Percentiles rank a stretch among this genome's conserved stretches.
phyloP scores from a whole-genome alignment of 2,797 vertebrate genomes.

The Pteronotus mesoamericanus region DNA sequence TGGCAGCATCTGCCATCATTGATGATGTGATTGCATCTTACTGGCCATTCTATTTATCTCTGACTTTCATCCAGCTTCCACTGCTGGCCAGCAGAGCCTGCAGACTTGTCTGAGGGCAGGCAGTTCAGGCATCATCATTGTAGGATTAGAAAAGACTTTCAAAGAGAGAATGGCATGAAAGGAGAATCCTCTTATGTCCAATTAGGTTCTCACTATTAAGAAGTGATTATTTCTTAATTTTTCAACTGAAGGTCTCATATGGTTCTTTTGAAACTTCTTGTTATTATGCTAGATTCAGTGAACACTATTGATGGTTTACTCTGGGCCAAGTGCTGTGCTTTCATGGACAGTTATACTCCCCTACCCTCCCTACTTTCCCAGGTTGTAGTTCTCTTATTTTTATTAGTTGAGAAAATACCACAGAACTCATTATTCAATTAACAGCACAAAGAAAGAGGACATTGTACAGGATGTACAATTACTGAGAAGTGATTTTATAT shows the following conservation, averaged over 20 bases:
- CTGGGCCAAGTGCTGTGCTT: not conserved
- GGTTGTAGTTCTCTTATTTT: not conserved
- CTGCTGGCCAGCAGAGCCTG: not conserved
- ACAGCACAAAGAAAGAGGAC: not conserved
- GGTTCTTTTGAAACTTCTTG: not conserved
- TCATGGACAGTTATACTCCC: not conserved
- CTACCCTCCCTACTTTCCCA: not conserved
- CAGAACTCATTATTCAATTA: slow-evolving; percentile 32
- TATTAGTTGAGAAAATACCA: slow-evolving; percentile 33
- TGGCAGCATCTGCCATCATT: not conserved
- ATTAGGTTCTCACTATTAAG: not conserved
- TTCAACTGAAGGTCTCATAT: slow-evolving; percentile 16
- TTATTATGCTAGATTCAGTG: not conserved
- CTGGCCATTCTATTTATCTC: not conserved
- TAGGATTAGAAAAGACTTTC: not conserved
- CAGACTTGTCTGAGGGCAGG: not conserved
- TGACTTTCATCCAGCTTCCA: not conserved
- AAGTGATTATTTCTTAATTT: slow-evolving; percentile 36
- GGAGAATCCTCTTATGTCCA: not conserved
- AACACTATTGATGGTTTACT: not conserved
- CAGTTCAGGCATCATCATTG: not conserved
- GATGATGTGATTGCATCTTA: not conserved
- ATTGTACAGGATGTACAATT: not conserved
- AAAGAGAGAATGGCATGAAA: not conserved
- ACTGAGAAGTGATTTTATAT: slow-evolving; percentile 1